These are phyloP conservation scores for Artibeus lituratus DNA, from an alignment of 2,797 vertebrate species.

Conservation along the genomic window DNA sequence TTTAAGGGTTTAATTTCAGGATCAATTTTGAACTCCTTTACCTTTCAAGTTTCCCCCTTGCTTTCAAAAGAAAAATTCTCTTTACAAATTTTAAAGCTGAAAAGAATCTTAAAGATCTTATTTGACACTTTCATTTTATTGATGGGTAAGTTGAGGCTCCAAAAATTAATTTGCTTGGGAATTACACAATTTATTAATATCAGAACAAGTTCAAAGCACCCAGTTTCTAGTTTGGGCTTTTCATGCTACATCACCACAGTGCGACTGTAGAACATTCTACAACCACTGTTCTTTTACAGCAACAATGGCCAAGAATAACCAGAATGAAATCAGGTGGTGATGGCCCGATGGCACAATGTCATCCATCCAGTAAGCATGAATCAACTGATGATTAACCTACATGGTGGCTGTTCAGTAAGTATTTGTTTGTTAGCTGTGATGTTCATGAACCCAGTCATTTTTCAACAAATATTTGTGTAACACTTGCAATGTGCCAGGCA, in stretches of 20 bases:
- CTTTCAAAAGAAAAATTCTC: constrained; percentile 12
- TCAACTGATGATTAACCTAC: not conserved
- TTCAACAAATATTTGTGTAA: not conserved
- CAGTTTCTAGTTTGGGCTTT: not conserved
- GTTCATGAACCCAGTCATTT: constrained; percentile 23
- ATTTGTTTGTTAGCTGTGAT: not conserved
- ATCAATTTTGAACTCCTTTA: not conserved
- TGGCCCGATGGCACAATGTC: not conserved
- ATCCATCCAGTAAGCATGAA: not conserved
- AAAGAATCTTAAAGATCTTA: not conserved
- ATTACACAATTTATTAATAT: not conserved
- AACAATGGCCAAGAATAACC: not conserved
- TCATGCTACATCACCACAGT: not conserved
- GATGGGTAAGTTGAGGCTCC: not conserved
- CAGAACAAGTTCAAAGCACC: not conserved
- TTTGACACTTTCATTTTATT: constrained; percentile 3
- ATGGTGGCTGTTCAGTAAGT: not conserved
- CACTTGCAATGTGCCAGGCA: not conserved
- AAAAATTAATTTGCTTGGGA: constrained; percentile 2
- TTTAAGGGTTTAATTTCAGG: not conserved
- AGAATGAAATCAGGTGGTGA: not conserved
- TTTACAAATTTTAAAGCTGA: not conserved
- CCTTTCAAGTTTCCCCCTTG: not conserved
- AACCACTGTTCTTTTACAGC: not conserved
- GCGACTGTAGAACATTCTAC: not conserved